Percentiles rank a stretch among this genome's conserved stretches.
These are phyloP conservation scores for Saturnia japonica DNA, from an alignment of 2,888 invertebrate genomes.

Conservation along the genomic window DNA sequence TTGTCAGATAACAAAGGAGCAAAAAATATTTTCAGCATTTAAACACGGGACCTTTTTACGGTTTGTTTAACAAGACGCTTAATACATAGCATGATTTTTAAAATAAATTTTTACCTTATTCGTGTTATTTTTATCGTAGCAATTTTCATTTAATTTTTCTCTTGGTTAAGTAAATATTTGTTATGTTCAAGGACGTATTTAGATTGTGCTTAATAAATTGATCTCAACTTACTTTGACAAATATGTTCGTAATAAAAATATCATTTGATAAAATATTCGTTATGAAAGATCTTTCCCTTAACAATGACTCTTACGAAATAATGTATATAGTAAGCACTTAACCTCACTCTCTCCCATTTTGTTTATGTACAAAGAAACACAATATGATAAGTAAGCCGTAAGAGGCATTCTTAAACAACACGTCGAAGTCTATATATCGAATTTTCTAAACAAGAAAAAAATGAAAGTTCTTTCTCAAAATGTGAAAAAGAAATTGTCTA, in stretches of 20 bases:
- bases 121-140: constrained; percentile 1
- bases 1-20: constrained; percentile 18
- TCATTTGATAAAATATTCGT: neutral
- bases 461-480: constrained; percentile 52
- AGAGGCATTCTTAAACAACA: constrained; percentile 55
- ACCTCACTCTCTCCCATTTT: constrained; percentile 48
- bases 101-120: constrained; percentile 5
- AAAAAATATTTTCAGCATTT: constrained; percentile 15
- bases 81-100: constrained; percentile 10
- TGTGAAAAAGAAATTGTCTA: constrained; percentile 49
- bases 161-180: neutral
- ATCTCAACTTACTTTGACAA: neutral
- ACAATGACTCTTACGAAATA: constrained; percentile 54
- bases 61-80: constrained; percentile 7
- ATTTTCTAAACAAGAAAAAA: constrained; percentile 34
- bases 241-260: neutral
- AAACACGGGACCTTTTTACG: constrained; percentile 6
- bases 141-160: neutral
- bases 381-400: constrained; percentile 52
- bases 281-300: constrained; percentile 52
- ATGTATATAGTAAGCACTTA: constrained; percentile 60
- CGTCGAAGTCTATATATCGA: constrained; percentile 46
- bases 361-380: constrained; percentile 49
- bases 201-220: neutral
- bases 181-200: neutral